A percentile compares a stretch with the other conserved stretches of the same genome.
Conservation (phyloP, 1,140 invertebrate species). For the Hycleus cichorii region DNA sequence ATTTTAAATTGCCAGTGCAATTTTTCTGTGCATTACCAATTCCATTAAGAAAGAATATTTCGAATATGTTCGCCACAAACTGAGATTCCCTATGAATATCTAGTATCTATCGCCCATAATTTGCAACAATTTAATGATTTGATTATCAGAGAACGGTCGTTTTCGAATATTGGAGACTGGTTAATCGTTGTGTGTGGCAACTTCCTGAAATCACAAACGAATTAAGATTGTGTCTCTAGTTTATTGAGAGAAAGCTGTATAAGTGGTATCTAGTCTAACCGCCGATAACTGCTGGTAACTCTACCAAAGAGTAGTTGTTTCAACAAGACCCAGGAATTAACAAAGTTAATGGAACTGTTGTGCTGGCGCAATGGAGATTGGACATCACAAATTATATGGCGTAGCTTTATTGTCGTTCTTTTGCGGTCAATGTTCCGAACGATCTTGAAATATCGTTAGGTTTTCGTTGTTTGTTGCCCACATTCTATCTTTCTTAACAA, state of each 20-base stretch:
- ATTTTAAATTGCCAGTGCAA: no score
- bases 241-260: constrained; percentile 1
- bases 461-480: no score
- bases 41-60: no score
- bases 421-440: not conserved
- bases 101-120: no score
- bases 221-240: constrained; percentile 11
- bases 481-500: no score
- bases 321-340: constrained; percentile 10
- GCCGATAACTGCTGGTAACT: constrained; percentile 12
- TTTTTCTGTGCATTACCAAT: no score
- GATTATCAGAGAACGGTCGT: no score
- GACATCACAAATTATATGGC: constrained; percentile 15
- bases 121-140: no score
- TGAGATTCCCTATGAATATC: no score
- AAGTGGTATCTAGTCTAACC: constrained; percentile 7
- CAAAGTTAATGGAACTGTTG: constrained; percentile 15
- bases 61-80: no score
- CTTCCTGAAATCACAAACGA: constrained; percentile 2
- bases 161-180: no score
- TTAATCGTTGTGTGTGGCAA: not conserved
- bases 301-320: constrained; percentile 4
- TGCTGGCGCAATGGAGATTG: constrained; percentile 10
- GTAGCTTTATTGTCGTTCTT: constrained; percentile 7
- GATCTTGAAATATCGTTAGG: constrained; percentile 6